Evolutionary conservation across 2,113 vertebrate species (phyloP).

Genomic region (Pelmatolapia mariae): DNA sequence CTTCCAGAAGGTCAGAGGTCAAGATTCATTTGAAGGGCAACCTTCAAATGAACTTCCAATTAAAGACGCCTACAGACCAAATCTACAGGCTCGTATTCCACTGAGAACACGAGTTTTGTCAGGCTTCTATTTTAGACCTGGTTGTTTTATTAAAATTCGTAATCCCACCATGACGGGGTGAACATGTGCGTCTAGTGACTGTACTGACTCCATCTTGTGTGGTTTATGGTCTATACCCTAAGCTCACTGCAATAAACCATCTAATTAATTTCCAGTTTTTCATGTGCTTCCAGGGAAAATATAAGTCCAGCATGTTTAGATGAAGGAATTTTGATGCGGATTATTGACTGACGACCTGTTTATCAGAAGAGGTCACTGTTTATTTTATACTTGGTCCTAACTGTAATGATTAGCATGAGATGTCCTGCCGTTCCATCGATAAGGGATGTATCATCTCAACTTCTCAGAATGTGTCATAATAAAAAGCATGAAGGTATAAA

Average conservation of each 20-base stretch:
- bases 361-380: slow-evolving; percentile 11
- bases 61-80: neutral
- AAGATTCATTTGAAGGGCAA: neutral
- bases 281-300: slow-evolving; percentile 38
- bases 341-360: slow-evolving; percentile 7
- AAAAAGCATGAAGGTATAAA: neutral
- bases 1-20: slow-evolving; percentile 5
- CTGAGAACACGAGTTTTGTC: neutral
- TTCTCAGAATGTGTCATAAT: neutral
- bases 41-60: neutral
- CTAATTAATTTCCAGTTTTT: slow-evolving; percentile 16
- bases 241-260: neutral
- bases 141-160: slow-evolving; percentile 20
- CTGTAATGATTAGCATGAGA: neutral
- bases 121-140: neutral
- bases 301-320: neutral
- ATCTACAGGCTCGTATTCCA: neutral
- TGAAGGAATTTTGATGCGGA: slow-evolving; percentile 5
- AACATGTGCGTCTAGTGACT: neutral
- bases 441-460: neutral
- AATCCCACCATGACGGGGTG: neutral
- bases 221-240: slow-evolving; percentile 10
- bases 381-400: neutral
- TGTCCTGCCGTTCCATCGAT: neutral
- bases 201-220: neutral